phyloP scores from a whole-genome alignment of 2,888 invertebrate genomes.

The Dasysyrphus albostriatus region DNA sequence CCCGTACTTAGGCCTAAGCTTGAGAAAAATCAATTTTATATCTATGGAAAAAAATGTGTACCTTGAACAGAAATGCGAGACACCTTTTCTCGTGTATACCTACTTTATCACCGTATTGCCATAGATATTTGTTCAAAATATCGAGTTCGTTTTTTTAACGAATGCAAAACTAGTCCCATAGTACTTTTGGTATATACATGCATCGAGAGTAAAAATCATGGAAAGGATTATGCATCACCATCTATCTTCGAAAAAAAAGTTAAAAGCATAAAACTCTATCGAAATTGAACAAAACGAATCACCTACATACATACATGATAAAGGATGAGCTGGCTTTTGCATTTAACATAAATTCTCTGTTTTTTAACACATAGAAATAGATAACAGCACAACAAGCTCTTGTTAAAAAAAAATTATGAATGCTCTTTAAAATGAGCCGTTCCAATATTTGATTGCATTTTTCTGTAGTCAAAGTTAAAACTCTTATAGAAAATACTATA shows the following conservation, averaged over 20 bases:
- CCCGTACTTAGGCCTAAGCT: too few species aligned
- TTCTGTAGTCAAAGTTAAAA: too few species aligned
- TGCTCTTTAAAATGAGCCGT: background rate
- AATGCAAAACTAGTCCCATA: background rate
- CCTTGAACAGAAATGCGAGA: too few species aligned
- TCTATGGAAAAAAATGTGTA: too few species aligned
- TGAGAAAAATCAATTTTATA: too few species aligned
- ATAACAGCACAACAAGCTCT: constrained; percentile 3
- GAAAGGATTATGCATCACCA: background rate
- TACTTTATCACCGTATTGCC: too few species aligned
- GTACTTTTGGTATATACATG: too few species aligned
- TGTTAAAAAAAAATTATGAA: background rate
- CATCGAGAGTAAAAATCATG: background rate
- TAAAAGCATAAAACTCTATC: background rate
- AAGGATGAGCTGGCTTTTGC: background rate
- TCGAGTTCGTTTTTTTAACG: background rate
- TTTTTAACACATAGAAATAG: background rate
- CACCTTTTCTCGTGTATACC: too few species aligned
- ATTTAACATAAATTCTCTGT: background rate
- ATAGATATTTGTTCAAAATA: background rate
- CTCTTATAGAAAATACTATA: too few species aligned
- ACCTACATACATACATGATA: background rate
- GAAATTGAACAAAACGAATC: background rate
- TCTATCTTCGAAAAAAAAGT: background rate
- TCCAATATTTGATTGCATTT: too few species aligned